phyloP scores from a whole-genome alignment of 2,888 invertebrate genomes.

The Eucriotettix oculatus region DNA sequence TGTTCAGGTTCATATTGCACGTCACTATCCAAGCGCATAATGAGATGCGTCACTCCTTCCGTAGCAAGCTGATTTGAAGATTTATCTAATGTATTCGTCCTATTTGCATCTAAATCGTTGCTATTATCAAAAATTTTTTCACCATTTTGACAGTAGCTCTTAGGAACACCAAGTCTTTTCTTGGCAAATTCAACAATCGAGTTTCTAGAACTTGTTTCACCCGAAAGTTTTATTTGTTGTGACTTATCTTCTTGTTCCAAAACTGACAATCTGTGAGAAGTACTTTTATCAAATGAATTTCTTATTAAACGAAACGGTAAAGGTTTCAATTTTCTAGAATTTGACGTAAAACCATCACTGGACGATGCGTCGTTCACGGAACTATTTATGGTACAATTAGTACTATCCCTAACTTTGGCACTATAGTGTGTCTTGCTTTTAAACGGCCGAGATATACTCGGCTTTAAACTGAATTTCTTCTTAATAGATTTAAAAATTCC shows the following conservation, averaged over 20 bases:
- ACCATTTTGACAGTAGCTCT: background rate
- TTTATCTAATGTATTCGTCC: background rate
- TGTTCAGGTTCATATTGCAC: background rate
- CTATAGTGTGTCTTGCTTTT: slow-evolving; percentile 11
- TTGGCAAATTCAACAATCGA: no score
- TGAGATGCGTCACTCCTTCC: background rate
- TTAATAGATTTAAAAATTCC: slow-evolving; percentile 12
- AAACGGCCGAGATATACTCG: slow-evolving; percentile 4
- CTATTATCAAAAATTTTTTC: no score
- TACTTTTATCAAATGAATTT: background rate
- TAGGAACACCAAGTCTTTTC: background rate
- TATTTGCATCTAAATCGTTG: background rate
- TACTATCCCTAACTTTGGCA: slow-evolving; percentile 7
- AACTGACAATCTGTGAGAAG: background rate
- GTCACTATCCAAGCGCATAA: background rate
- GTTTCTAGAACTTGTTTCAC: no score
- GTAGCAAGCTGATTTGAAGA: background rate
- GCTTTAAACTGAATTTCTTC: slow-evolving; percentile 10
- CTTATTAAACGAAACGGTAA: slow-evolving; percentile 3
- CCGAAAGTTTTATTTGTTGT: background rate
- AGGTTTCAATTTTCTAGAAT: slow-evolving; percentile 2
- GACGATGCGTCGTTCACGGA: slow-evolving; percentile 4
- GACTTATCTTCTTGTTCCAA: background rate
- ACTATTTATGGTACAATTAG: background rate
- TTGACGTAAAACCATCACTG: slow-evolving; percentile 3